Base-by-base conservation (phyloP, 1,140 invertebrate genomes). In the Caenorhabditis remanei region DNA sequence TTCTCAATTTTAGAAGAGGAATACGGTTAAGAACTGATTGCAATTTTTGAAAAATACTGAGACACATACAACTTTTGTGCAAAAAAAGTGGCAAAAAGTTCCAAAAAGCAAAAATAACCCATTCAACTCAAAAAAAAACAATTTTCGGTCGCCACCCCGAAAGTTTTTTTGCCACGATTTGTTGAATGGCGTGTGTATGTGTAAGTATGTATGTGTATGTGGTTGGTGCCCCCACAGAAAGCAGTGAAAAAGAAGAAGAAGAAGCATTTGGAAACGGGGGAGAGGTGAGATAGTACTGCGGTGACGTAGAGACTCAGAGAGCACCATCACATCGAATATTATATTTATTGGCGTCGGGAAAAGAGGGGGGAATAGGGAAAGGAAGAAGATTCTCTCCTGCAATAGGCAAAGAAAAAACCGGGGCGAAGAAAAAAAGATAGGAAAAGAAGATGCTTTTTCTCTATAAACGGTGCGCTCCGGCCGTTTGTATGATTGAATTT, bases 381-480 rank as follows among this genome's bases (percentile, higher is more conserved):
- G n/a, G 41, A n/a, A 46, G 43, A 75, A 75, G 41, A 75, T 75
- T 46, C 41, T 40, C 40, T 14, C n/a, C 41, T 5, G 63, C 32
- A 58, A 21, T 8, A n/a, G 56, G 21, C 11, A 11, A 63, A 32
- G 24, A 40, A 63, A 40, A 40, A 63, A 21, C 11, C 19, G 24
- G n/a, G 24, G 24, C 8, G 41, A 21, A 53, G 41, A 53, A 21
- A 79, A 24, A 79, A 46, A 79, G 40, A 79, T 4, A 21, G n/a
- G 65, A 16, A 46, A 46, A 71, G 41, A 46, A 71, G 24, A 43
- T 5, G 65, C 24, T 21, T 41, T 46, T 19, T 48, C 24, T 43
- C 46, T 79, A 79, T 79, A 79, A 79, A 79, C 71, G 71, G 71
- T 79, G 71, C 53, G 65, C 41, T 6, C n/a, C 65, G n/a, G n/a